A percentile compares a stretch with the other conserved stretches of the same genome.
Evolutionary conservation across 2,113 vertebrate species (phyloP).

Genomic region (Regulus satrapa): DNA sequence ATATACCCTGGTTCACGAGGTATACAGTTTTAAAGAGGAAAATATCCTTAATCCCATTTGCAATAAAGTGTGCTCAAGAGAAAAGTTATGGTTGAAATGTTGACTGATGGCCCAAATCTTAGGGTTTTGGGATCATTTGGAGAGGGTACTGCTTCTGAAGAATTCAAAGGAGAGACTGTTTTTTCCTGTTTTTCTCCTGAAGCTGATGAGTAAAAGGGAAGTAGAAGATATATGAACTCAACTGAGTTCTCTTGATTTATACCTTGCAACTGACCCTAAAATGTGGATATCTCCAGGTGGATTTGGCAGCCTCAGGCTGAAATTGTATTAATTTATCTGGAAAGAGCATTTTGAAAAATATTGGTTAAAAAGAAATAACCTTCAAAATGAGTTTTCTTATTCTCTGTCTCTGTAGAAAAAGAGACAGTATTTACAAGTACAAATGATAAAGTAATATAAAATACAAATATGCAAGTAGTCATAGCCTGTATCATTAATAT

Average conservation of each 20-base stretch:
- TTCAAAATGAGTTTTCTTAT: not conserved
- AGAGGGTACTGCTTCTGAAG: slow-evolving; percentile 6
- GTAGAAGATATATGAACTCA: slow-evolving; percentile 64
- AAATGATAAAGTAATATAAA: not conserved
- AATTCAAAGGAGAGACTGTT: not conserved
- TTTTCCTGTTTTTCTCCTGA: slow-evolving; percentile 24
- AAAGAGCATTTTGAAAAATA: not conserved
- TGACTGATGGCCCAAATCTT: slow-evolving; percentile 28
- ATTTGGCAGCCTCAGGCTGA: not conserved
- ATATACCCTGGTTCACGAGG: not conserved
- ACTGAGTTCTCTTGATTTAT: slow-evolving; percentile 63
- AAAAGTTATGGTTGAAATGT: slow-evolving; percentile 5
- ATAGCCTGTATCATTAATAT: not conserved
- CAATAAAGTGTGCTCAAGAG: slow-evolving; percentile 2
- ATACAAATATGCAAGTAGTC: not conserved
- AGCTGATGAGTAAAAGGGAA: slow-evolving; percentile 50
- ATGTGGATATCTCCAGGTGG: slow-evolving; percentile 21
- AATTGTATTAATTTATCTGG: not conserved
- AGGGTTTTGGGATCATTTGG: not conserved
- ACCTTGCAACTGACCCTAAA: slow-evolving; percentile 49
- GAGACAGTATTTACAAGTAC: not conserved
- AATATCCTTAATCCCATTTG: not conserved
- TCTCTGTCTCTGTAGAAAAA: not conserved
- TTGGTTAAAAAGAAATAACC: not conserved
- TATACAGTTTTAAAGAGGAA: not conserved